Percentiles rank a stretch among this genome's conserved stretches.
Evolutionary conservation across 2,797 vertebrate genomes (phyloP).

Genomic region (Sebastes trivittatus): DNA sequence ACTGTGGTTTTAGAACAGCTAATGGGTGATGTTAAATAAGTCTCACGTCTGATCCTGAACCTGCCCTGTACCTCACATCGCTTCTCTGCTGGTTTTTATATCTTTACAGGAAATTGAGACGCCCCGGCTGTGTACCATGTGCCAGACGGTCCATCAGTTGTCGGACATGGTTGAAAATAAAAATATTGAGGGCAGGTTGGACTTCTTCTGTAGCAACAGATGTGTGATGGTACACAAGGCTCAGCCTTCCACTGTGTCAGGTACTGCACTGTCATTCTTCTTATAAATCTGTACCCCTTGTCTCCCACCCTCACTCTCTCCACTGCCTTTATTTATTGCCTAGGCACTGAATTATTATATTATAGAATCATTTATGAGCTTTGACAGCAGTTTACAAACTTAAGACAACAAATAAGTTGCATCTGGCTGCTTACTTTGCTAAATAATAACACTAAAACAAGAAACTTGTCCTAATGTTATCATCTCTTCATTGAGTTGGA

Average conservation of each 20-base stretch:
- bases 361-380: too few relatives aligned
- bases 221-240: slow-evolving; percentile 90
- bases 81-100: background rate
- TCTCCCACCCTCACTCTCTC: too few relatives aligned
- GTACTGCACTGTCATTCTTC: slow-evolving; percentile 38
- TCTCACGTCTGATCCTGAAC: background rate
- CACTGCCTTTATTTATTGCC: background rate
- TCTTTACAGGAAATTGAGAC: slow-evolving; percentile 83
- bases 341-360: background rate
- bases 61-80: background rate
- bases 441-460: background rate
- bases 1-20: background rate
- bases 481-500: background rate
- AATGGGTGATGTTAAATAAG: background rate
- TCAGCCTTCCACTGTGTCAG: slow-evolving; percentile 85
- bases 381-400: background rate
- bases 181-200: slow-evolving; percentile 80
- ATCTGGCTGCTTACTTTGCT: background rate
- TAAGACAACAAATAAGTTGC: background rate
- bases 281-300: background rate
- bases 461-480: background rate
- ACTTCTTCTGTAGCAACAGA: slow-evolving; percentile 90
- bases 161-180: slow-evolving; percentile 89
- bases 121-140: slow-evolving; percentile 87
- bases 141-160: slow-evolving; percentile 84